A percentile compares a stretch with the other conserved stretches of the same genome.
Conservation (phyloP, 2,113 vertebrate genomes). For the Centropus unirufus region DNA sequence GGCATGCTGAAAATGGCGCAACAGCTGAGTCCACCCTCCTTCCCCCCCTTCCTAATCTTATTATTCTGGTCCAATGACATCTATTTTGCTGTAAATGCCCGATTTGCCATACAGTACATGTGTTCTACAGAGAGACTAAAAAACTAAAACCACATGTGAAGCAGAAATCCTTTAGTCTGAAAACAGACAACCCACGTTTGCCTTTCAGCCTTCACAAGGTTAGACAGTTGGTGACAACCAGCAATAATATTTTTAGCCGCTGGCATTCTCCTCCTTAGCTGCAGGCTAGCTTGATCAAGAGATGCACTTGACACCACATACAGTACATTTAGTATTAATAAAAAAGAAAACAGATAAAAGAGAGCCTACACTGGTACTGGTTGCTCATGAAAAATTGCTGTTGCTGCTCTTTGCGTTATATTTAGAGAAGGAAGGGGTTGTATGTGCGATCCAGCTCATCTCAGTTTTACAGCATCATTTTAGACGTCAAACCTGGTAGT, state of each 20-base stretch:
- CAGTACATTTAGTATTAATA: neutral
- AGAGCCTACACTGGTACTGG: neutral
- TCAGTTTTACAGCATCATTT: neutral
- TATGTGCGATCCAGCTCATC: neutral
- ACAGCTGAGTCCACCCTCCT: neutral
- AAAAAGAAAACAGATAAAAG: neutral
- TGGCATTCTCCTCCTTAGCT: neutral
- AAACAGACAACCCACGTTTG: neutral
- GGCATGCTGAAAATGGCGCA: neutral
- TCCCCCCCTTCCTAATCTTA: neutral
- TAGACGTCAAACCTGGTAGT: neutral
- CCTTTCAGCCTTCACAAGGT: neutral
- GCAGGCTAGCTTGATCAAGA: neutral
- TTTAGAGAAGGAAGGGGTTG: neutral
- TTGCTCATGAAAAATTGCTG: neutral
- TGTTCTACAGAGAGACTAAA: neutral
- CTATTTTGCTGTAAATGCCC: neutral
- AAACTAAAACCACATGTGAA: neutral
- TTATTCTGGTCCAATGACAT: conserved; percentile 5
- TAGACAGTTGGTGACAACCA: neutral
- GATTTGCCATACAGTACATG: neutral
- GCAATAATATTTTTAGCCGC: neutral
- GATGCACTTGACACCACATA: neutral
- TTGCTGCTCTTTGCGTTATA: neutral
- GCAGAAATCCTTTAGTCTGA: neutral